Base-by-base conservation (phyloP, 2,888 invertebrate genomes). In the Drosophila longiperda region DNA sequence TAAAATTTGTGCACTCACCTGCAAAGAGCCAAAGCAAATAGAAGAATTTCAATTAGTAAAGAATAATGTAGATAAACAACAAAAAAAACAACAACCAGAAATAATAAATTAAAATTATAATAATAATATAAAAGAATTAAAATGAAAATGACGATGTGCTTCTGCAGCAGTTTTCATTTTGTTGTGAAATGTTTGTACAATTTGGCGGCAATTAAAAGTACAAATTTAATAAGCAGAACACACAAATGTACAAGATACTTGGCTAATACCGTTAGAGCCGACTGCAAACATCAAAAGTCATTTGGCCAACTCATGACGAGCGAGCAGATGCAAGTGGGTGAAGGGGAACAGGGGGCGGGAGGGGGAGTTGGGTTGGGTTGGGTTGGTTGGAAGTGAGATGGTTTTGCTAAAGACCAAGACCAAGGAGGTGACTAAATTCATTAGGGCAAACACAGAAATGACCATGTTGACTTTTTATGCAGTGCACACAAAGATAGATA, bases 391-490 rank as follows among this genome's bases (percentile, higher is more conserved):
- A 15, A 15, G 7, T 8, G 8, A 15, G 15, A 15, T 23, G 29
- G 15, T 17, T 9, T n/a, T 54, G 2, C 23, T 17, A 50, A 29
- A 48, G 61, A 53, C 40, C 62, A 58, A 53, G 58, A 50, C 36
- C 62, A 58, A 48, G 58, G 40, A 70, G 59, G 68, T 74, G 71
- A 60, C 69, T 38, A 64, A 82, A 72, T 74, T 82, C 87, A 86
- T 86, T 75, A 80, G 82, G 62, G 67, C 78, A 77, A 84, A 87
- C 82, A 89, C 64, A 73, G 79, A 80, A 66, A 78, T 70, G 69
- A 76, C 59, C 67, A 73, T 78, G 81, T 80, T 63, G 68, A n/a
- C 61, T 53, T 66, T 59, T 59, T 69, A 33, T 59, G 62, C 54
- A 49, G n/a, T 29, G 42, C 42, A 57, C 20, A 11, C 33, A 48